Evolutionary conservation across 2,888 invertebrate genomes (phyloP), one percentile per base, ranked within the genome.

Genomic region (Therioaphis trifolii): DNA sequence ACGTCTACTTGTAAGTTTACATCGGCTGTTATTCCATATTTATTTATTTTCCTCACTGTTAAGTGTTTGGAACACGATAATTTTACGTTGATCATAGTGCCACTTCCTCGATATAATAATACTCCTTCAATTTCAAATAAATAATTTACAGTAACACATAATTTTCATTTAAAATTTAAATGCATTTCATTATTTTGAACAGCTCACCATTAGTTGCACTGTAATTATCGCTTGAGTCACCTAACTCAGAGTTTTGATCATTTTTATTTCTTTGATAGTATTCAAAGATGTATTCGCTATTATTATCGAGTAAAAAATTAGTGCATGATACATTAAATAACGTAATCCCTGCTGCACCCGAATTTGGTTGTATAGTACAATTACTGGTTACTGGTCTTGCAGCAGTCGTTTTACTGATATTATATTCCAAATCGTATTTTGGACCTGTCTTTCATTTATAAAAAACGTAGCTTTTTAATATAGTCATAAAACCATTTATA

Each of bases 181-280:
- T 27, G 15, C 58, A 21, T 58, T n/a, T 43, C 9, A n/a, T 4
- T 72, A 14, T 35, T 35, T 35, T 35, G 35, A 35, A 35, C 4
- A 35, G 14, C 43, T 75, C 58, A 61, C 75, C 75, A 18, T 18
- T 27, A 27, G 58, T 58, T 24, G 24, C 40, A 40, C 58, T 12
- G 12, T 35, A 35, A 35, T 5, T 3, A 35, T 35, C 35, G 7
- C 4, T 35, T 7, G 35, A 35, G 7, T 35, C 7, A 5, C 7
- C 35, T 35, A 35, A 35, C 35, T 35, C 4, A 35, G 35, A 7
- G 35, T 7, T 3, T 35, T 35, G 35, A 35, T 61, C 27, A 27
- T 75, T 58, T 43, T 75, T 75, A 43, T 61, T 61, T 18, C 58
- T 75, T 43, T 75, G 75, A 27, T 61, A 75, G 18, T 61, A 75